Evolutionary conservation across 2,113 vertebrate species (phyloP).

Genomic region (Fregetta grallaria): DNA sequence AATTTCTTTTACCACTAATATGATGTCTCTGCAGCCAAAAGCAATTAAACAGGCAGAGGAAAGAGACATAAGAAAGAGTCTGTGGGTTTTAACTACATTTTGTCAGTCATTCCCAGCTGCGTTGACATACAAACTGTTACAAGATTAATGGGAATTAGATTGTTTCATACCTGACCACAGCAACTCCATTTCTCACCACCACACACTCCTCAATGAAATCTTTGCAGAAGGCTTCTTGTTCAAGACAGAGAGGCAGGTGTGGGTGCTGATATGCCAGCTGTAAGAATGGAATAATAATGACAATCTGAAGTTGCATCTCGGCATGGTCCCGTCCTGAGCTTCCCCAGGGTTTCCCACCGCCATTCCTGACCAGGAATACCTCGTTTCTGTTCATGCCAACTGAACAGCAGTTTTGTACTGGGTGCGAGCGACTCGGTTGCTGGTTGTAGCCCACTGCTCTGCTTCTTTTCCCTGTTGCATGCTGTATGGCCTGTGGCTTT

Average conservation of each 20-base stretch:
- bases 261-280: neutral
- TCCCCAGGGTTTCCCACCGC: neutral
- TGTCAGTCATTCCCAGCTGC: neutral
- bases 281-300: neutral
- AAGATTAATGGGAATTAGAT: neutral
- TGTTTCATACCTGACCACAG: neutral
- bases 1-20: neutral
- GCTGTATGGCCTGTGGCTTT: neutral
- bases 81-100: neutral
- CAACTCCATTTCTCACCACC: neutral
- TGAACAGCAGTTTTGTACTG: accelerated
- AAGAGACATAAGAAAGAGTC: neutral
- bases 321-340: neutral
- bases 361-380: neutral
- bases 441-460: neutral
- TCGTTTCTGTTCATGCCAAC: neutral
- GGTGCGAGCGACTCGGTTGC: neutral
- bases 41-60: neutral
- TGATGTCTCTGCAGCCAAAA: neutral
- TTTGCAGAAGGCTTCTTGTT: neutral
- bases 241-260: neutral
- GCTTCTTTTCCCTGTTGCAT: neutral
- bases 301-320: neutral
- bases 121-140: neutral
- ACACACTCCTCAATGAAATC: neutral